Conservation (phyloP, 1,140 invertebrate species). For the Bombyx mori region ASM3026992v2 NC_085114.1:14892501-14893000, state of each 20-base stretch:
- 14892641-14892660: conserved; percentile 69
- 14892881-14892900: background rate
- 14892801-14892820: conserved; percentile 36
- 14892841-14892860: conserved; percentile 19
- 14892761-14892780: conserved; percentile 40
- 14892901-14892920: background rate
- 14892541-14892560: conserved; percentile 55
- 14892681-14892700: conserved; percentile 39
- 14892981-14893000: conserved; percentile 25
- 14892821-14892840: conserved; percentile 15
- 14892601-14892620: conserved; percentile 25
- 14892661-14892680: conserved; percentile 67
- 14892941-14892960: conserved; percentile 24
- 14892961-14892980: conserved; percentile 17
- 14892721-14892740: conserved; percentile 39
- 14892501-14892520: conserved; percentile 18
- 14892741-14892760: conserved; percentile 40
- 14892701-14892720: conserved; percentile 38
- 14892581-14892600: conserved; percentile 58
- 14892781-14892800: conserved; percentile 40
- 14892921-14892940: too few relatives aligned
- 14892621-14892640: conserved; percentile 41
- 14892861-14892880: conserved; percentile 9
- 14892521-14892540: conserved; percentile 37
- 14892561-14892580: conserved; percentile 54